Evolutionary conservation across 2,113 vertebrate genomes (phyloP), one percentile per base, ranked within the genome.

Genomic region (Pleuronectes platessa): DNA sequence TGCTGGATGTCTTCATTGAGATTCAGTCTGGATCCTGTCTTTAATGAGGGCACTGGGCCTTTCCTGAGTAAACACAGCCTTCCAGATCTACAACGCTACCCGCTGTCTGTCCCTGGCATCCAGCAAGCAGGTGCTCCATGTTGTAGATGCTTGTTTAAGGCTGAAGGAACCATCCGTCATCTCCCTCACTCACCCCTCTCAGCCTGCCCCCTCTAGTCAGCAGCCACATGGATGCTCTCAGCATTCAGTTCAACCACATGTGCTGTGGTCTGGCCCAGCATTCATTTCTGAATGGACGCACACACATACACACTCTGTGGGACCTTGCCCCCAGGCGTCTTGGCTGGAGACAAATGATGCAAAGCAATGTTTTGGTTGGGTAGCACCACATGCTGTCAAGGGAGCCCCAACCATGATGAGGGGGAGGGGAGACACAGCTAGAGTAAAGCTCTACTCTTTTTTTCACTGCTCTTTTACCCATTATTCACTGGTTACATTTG

Each of bases 311-410:
- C 61, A 63, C 18, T 53, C 42, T 21, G 21, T 14, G 54, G 11
- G 8, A 55, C 73, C 49, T 54, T 61, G 15, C 76, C 68, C 71
- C 68, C 45, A 54, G 77, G 83, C 67, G 82, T 18, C 31, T 68
- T 90, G 89, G 90, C 84, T 64, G 15, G 7, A 8, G 23, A 79
- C 86, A 92, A 92, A 84, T 76, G 78, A 89, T 86, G 83, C 90
- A 86, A 86, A 91, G 83, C 65, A 87, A 79, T 89, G 79, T 91
- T 90, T 90, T 88, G 83, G 85, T 93, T 87, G 61, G 77, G 75
- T 79, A 75, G 77, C 26, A 5, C 67, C 72, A 80, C 82, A 86
- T 83, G 82, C 68, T 83, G 80, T 66, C 63, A 58, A 15, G 81
- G 83, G 76, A 85, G 74, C 54, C 51, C 75, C 6, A 45, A 66